These are phyloP conservation scores for Vireo griseus DNA, from an alignment of 2,797 vertebrate genomes.

Conservation along the genomic window DNA sequence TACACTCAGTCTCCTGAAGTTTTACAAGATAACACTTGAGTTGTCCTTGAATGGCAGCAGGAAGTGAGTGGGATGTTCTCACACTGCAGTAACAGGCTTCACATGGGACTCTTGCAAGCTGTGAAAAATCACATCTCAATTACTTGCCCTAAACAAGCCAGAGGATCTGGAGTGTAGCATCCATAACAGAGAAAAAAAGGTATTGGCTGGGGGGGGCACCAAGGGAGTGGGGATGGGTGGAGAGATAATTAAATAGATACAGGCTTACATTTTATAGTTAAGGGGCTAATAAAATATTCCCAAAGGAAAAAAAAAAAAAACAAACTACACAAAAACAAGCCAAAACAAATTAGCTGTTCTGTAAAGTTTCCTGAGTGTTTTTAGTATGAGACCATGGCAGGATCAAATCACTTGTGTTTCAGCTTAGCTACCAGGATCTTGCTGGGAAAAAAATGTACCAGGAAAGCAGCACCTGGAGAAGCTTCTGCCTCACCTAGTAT, in stretches of 20 bases:
- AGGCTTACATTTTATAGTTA: neutral
- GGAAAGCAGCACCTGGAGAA: neutral
- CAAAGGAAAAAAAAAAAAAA: neutral
- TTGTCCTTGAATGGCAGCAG: neutral
- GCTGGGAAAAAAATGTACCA: neutral
- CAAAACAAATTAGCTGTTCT: neutral
- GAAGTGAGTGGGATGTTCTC: neutral
- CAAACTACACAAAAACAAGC: neutral
- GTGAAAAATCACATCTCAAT: neutral
- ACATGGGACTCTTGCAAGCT: neutral
- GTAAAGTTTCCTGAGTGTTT: neutral
- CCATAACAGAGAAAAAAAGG: neutral
- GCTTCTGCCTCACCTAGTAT: neutral
- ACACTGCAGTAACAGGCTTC: neutral
- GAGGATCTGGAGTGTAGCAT: neutral
- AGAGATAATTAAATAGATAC: neutral
- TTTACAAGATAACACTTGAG: neutral
- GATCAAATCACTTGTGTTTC: neutral
- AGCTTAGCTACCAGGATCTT: neutral
- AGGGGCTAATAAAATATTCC: neutral
- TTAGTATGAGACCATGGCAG: neutral
- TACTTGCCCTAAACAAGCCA: neutral
- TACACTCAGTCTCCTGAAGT: neutral
- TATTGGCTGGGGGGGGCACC: neutral
- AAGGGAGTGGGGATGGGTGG: rapidly evolving